phyloP scores from a whole-genome alignment of 1,140 invertebrate species.

The Papilio aristodemus region DNA sequence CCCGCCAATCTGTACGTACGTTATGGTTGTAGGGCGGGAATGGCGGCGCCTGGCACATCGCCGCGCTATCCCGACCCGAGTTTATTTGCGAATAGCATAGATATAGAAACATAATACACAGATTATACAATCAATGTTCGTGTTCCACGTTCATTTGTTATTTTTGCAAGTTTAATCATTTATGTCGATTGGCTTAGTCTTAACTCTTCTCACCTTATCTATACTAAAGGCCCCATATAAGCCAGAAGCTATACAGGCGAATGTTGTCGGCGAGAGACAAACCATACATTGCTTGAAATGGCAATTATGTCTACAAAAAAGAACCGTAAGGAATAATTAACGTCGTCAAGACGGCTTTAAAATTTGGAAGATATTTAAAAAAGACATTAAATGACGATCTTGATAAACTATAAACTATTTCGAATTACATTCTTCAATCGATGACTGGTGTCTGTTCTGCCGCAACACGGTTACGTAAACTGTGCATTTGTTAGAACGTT shows the following conservation, averaged over 20 bases:
- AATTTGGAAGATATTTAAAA: neutral
- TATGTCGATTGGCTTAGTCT: neutral
- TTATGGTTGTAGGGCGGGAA: conserved; percentile 10
- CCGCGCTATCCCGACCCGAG: neutral
- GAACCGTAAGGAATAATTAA: too few relatives aligned
- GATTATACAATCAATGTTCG: conserved; percentile 10
- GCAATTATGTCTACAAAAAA: neutral
- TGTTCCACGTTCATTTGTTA: conserved; percentile 14
- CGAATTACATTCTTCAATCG: neutral
- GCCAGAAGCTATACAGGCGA: too few relatives aligned
- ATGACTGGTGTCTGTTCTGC: neutral
- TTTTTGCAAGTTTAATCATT: neutral
- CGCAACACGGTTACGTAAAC: neutral
- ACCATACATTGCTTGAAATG: neutral
- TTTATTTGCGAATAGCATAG: neutral
- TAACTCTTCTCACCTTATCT: neutral
- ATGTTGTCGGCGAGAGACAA: too few relatives aligned
- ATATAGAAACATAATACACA: neutral
- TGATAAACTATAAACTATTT: neutral
- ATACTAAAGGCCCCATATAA: neutral
- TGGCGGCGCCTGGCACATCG: conserved; percentile 10
- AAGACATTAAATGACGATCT: too few relatives aligned
- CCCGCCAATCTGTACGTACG: conserved; percentile 17
- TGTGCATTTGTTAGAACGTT: conserved; percentile 10
- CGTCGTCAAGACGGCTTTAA: neutral